Evolutionary conservation across 2,113 vertebrate species (phyloP).

Genomic region (Lasiurus cinereus): DNA sequence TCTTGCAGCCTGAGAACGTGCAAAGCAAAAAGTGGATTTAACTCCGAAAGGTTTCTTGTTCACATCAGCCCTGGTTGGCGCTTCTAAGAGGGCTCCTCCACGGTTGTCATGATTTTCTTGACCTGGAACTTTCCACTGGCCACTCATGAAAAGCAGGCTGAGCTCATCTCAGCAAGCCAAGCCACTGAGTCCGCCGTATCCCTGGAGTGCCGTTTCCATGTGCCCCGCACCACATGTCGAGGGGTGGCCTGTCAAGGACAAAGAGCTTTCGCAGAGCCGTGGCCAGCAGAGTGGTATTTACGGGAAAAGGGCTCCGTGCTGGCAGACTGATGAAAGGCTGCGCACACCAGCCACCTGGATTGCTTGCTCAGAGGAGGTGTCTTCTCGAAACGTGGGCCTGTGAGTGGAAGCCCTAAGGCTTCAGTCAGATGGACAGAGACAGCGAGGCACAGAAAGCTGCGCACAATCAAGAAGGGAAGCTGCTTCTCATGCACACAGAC

Average conservation of each 20-base stretch:
- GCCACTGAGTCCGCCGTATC: background rate
- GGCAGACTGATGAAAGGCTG: constrained; percentile 12
- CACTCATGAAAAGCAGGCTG: background rate
- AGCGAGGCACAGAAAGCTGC: background rate
- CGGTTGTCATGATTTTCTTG: background rate
- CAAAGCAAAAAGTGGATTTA: constrained; percentile 46
- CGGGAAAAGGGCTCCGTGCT: background rate
- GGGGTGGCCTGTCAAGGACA: background rate
- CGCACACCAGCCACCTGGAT: background rate
- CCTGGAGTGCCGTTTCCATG: background rate
- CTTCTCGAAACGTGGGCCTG: background rate
- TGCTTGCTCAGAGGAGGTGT: background rate
- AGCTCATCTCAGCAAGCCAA: background rate
- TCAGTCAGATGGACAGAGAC: background rate
- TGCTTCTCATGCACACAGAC: background rate
- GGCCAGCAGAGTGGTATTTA: background rate
- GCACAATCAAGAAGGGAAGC: background rate
- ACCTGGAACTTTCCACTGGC: background rate
- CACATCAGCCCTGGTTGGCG: background rate
- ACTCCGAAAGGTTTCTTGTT: constrained; percentile 20
- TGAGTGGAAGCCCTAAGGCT: background rate
- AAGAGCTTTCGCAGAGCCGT: background rate
- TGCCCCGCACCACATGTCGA: background rate
- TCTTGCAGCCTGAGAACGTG: background rate
- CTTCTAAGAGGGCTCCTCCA: background rate